A percentile compares a stretch with the other conserved stretches of the same genome.
Evolutionary conservation across 2,888 invertebrate species (phyloP).

Genomic region (Drosophila anceps): DNA sequence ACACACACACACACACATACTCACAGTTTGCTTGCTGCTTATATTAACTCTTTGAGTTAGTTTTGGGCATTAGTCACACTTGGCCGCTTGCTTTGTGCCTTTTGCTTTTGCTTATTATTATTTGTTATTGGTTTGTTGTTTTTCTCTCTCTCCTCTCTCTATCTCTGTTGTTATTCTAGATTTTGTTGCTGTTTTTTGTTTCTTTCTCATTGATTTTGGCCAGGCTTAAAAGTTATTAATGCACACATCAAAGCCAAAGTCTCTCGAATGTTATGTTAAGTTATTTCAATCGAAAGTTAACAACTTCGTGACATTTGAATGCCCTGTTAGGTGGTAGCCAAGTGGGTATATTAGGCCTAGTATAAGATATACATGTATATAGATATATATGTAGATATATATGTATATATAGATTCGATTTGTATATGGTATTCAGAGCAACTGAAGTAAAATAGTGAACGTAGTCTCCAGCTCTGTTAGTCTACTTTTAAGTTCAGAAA

Average conservation of each 20-base stretch:
- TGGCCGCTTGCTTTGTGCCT: constrained; percentile 49
- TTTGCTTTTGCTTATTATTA: constrained; percentile 5
- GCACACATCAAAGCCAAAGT: constrained; percentile 58
- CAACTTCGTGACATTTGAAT: constrained; percentile 12
- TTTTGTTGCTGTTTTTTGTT: not conserved
- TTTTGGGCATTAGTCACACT: constrained; percentile 59
- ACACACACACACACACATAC: constrained; percentile 1
- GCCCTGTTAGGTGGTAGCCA: not conserved
- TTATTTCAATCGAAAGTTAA: constrained; percentile 41
- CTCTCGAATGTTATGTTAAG: constrained; percentile 8
- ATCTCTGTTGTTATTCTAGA: not conserved
- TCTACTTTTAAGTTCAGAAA: too few species aligned
- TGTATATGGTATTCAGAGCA: too few species aligned
- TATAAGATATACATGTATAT: too few species aligned
- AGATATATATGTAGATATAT: too few species aligned
- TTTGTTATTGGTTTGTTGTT: constrained; percentile 6
- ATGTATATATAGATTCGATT: too few species aligned
- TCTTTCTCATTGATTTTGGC: constrained; percentile 53
- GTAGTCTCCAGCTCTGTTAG: too few species aligned
- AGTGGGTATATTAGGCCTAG: not conserved
- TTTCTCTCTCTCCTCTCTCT: not conserved
- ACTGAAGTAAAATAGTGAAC: too few species aligned
- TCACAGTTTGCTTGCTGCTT: not conserved
- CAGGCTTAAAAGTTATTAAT: constrained; percentile 37
- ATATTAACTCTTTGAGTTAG: constrained; percentile 60